These are phyloP conservation scores for Lytechinus pictus DNA, from an alignment of 35 echinoderm and acorn worm species.

Conservation along the genomic window DNA sequence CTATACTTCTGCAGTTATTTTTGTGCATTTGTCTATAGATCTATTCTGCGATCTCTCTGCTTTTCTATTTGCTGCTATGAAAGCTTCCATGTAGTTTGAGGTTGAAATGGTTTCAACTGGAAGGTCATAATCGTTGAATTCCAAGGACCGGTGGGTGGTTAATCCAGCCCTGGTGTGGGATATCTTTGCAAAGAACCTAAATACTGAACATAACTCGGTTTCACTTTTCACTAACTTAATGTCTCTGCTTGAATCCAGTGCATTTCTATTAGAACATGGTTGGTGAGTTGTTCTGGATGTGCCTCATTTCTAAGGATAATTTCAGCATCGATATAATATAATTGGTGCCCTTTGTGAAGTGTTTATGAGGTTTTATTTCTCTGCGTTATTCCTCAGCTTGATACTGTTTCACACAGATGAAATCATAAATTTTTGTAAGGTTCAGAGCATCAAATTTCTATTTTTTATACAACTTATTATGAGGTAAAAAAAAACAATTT, in stretches of 20 bases:
- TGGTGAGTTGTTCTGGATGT: background rate
- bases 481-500: too few species aligned
- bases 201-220: conserved; percentile 19
- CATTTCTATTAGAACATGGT: background rate
- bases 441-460: too few species aligned
- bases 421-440: too few species aligned
- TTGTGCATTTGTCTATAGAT: background rate
- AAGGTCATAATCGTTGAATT: background rate
- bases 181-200: background rate
- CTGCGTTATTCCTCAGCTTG: background rate
- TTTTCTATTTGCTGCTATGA: background rate
- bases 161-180: background rate
- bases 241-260: background rate
- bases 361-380: background rate
- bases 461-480: too few species aligned
- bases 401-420: background rate
- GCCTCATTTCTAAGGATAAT: background rate
- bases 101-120: background rate
- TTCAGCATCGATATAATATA: background rate
- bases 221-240: background rate
- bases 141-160: background rate
- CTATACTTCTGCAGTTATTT: too few species aligned
- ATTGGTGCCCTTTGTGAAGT: background rate
- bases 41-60: background rate
- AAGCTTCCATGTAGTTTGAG: background rate